These are phyloP conservation scores for Antheraea yamamai DNA, from an alignment of 2,888 invertebrate species.

Conservation along the genomic window DNA sequence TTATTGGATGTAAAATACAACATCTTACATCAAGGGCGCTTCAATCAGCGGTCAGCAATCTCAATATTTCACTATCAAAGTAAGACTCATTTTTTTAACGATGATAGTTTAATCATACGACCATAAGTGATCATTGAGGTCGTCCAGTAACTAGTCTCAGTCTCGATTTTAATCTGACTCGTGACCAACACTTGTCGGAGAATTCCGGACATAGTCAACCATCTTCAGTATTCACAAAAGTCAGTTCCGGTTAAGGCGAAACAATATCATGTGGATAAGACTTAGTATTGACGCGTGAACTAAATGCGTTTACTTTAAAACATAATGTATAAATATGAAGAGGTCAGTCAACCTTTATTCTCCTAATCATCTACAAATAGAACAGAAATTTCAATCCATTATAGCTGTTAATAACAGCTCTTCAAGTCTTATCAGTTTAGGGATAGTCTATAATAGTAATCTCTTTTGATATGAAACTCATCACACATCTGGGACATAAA, in stretches of 20 bases:
- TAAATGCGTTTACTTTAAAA: too few species aligned
- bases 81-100: conserved; percentile 52
- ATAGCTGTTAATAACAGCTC: too few species aligned
- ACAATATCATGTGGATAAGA: background rate
- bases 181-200: background rate
- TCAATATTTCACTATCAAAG: conserved; percentile 85
- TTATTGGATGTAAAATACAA: conserved; percentile 82
- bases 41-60: conserved; percentile 83
- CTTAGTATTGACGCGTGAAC: background rate
- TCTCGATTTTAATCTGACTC: background rate
- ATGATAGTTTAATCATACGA: background rate
- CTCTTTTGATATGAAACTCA: too few species aligned
- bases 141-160: background rate
- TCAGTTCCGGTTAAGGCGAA: background rate
- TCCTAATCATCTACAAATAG: too few species aligned
- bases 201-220: background rate
- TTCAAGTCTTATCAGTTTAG: too few species aligned
- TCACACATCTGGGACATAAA: too few species aligned
- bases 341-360: too few species aligned
- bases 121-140: too few species aligned
- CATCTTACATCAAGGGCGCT: conserved; percentile 82
- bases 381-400: too few species aligned
- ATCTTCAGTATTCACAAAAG: background rate
- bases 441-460: too few species aligned
- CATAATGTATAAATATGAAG: too few species aligned